phyloP scores from a whole-genome alignment of 2,113 vertebrate species.

The Mugil cephalus region DNA sequence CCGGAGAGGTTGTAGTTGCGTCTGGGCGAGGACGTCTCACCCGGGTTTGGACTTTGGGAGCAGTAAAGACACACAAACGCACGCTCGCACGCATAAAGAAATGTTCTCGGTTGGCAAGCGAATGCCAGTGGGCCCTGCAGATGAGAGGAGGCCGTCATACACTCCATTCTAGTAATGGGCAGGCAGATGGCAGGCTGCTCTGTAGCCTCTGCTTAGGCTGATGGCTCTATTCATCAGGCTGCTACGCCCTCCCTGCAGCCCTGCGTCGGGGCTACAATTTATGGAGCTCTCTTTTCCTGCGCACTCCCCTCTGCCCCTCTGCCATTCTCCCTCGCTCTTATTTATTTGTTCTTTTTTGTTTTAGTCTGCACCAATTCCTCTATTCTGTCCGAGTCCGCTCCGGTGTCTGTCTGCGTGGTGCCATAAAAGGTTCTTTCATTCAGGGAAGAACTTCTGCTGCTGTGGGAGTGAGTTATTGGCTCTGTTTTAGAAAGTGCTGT shows the following conservation, averaged over 20 bases:
- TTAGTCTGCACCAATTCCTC: conserved; percentile 38
- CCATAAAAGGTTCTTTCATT: conserved; percentile 56
- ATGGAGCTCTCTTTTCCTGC: conserved; percentile 60
- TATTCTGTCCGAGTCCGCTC: conserved; percentile 34
- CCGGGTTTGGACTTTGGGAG: conserved; percentile 15
- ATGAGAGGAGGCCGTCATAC: conserved; percentile 65
- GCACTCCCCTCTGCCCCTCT: conserved; percentile 47
- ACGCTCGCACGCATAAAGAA: conserved; percentile 40
- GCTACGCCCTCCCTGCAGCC: conserved; percentile 72
- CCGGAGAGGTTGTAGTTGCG: neutral
- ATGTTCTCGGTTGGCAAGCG: conserved; percentile 52
- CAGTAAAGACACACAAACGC: conserved; percentile 16
- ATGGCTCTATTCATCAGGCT: conserved; percentile 84
- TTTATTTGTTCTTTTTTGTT: conserved; percentile 71
- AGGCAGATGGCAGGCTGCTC: conserved; percentile 85
- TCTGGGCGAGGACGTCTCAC: neutral
- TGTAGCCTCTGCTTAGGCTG: conserved; percentile 82
- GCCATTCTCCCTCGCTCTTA: conserved; percentile 57
- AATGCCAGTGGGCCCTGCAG: conserved; percentile 72
- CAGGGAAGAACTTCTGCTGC: conserved; percentile 42
- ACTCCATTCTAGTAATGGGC: conserved; percentile 82
- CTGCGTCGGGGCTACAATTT: conserved; percentile 68
- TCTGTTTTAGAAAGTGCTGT: conserved; percentile 13
- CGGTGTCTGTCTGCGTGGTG: conserved; percentile 39
- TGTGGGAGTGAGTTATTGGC: conserved; percentile 54